Base-by-base conservation (phyloP, 2,888 invertebrate species). In the Apantesis nais region DNA sequence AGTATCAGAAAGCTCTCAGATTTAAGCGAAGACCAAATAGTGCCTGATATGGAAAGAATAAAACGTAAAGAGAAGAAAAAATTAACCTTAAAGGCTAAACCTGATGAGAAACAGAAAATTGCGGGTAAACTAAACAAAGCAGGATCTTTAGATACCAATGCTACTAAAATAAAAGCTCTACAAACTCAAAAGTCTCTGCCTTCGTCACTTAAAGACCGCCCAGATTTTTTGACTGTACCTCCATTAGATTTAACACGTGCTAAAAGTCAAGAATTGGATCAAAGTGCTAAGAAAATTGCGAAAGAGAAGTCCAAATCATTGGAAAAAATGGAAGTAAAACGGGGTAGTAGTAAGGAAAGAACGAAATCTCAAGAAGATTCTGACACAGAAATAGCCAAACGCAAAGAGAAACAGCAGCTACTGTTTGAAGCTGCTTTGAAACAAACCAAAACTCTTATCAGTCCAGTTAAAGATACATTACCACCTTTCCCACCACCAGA, bases 381-480 rank as follows among this genome's bases (percentile, higher is more conserved):
- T 74, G 97, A 97, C 81, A 96, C 96, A 0, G 97, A 97, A 87
- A 96, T 96, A 65, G 97, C 96, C 1, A 97, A 97, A 86, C 96
- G 97, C 64, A 97, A 97, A 88, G 97, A 97, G 83, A 96, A 97
- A 76, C 97, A 97, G 83, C 97, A 97, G 86, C 96, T 97, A 95
- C 89, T 97, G 2, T 97, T 97, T 80, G 97, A 97, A 91, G 97
- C 96, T 7, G 97, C 97, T 4, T 96, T 97, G 85, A 97, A 97
- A 86, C 97, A 97, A 89, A 97, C 97, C 0, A 97, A 97, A 82
- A 97, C 97, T 0, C 92, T 97, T 77, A 96, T 97, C 48, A 97
- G 97, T 87, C 97, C 97, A 0, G 97, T 97, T 0, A 97, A 97
- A 86, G 97, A 97, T 85, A 95, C 96, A 1, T 83, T 97, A 82